Evolutionary conservation across 1,140 invertebrate species (phyloP).

Genomic region (Anastatus disparis): DNA sequence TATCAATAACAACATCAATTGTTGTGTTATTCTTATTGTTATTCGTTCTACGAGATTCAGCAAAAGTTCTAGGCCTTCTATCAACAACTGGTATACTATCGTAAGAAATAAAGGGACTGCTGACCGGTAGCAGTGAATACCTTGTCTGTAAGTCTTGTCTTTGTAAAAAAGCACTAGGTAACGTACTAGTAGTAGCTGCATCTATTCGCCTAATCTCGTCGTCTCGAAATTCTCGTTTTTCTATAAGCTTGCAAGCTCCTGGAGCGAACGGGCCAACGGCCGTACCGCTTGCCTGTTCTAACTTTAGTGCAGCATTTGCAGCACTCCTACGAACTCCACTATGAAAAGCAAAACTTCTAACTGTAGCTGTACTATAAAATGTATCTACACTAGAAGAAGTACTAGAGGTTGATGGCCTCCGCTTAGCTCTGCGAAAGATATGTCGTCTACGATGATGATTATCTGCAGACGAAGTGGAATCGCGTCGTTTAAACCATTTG

Average conservation of each 20-base stretch:
- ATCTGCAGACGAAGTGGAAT: neutral
- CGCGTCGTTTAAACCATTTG: slow-evolving; percentile 18
- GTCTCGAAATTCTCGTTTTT: neutral
- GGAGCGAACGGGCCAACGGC: slow-evolving; percentile 71
- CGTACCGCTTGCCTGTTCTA: slow-evolving; percentile 49
- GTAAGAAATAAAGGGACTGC: slow-evolving; percentile 65
- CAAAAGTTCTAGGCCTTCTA: slow-evolving; percentile 38
- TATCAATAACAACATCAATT: slow-evolving; percentile 26
- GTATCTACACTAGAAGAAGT: slow-evolving; percentile 70
- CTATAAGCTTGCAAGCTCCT: slow-evolving; percentile 60
- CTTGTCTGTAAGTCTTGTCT: slow-evolving; percentile 51
- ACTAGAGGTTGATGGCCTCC: slow-evolving; percentile 55
- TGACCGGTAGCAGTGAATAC: slow-evolving; percentile 59
- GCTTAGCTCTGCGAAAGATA: slow-evolving; percentile 4
- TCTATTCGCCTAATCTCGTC: neutral
- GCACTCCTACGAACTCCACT: slow-evolving; percentile 42
- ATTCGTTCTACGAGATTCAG: neutral
- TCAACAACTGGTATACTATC: slow-evolving; percentile 63
- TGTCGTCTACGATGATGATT: neutral
- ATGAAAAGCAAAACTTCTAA: slow-evolving; percentile 77
- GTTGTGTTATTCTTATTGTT: neutral
- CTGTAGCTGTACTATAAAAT: slow-evolving; percentile 75
- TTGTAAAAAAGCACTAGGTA: slow-evolving; percentile 49
- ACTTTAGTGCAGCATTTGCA: slow-evolving; percentile 48
- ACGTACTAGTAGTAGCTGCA: slow-evolving; percentile 46